phyloP scores from a whole-genome alignment of 2,888 invertebrate genomes.

The Drosophila aldrichi region DNA sequence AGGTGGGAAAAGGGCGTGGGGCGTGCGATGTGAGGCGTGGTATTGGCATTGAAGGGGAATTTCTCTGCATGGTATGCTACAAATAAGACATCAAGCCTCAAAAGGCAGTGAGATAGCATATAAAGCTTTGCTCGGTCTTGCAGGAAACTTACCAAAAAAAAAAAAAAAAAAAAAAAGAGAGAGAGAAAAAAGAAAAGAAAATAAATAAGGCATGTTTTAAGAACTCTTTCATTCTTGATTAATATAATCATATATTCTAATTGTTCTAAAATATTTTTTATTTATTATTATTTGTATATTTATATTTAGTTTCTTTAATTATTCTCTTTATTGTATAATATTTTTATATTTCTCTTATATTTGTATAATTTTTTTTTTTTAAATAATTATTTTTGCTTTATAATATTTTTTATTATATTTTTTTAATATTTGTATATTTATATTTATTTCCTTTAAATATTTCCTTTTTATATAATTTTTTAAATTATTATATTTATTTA shows the following conservation, averaged over 20 bases:
- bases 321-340: too few relatives aligned
- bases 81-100: constrained; percentile 71
- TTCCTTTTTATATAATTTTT: background rate
- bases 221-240: background rate
- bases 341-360: background rate
- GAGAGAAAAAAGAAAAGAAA: too few relatives aligned
- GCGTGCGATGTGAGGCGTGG: background rate
- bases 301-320: too few relatives aligned
- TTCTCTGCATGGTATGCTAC: constrained; percentile 24
- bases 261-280: background rate
- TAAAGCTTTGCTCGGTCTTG: background rate
- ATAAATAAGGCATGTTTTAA: constrained; percentile 9
- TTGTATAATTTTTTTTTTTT: background rate
- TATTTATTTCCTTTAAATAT: background rate
- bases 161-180: background rate
- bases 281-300: background rate
- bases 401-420: background rate
- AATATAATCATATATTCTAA: background rate
- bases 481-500: background rate
- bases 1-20: background rate
- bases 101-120: constrained; percentile 10
- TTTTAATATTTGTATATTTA: background rate
- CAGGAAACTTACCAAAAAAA: background rate
- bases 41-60: constrained; percentile 14
- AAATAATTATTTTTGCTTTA: background rate